Evolutionary conservation across 1,140 invertebrate species (phyloP).

Genomic region (Nomia melanderi): DNA sequence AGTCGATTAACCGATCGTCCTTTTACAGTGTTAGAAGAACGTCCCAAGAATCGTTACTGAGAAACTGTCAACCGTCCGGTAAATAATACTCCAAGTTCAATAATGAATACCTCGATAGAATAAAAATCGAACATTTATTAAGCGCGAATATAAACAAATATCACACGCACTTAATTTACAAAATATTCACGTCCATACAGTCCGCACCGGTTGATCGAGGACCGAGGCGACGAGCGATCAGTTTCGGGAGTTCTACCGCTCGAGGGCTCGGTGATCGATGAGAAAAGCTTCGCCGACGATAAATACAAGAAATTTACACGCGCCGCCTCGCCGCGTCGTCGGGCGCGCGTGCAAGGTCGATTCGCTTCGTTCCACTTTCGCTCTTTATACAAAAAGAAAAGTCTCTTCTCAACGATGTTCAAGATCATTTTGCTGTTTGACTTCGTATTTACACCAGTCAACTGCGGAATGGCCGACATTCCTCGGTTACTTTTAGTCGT

Average conservation of each 20-base stretch:
- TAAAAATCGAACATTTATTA: conserved; percentile 57
- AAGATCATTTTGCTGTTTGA: background rate
- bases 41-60: too few relatives aligned
- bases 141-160: conserved; percentile 51
- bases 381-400: background rate
- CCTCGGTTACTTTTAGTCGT: background rate
- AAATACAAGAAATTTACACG: conserved; percentile 25
- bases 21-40: too few relatives aligned
- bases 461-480: background rate
- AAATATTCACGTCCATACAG: conserved; percentile 39
- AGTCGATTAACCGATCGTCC: too few relatives aligned
- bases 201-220: background rate
- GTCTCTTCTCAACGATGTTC: background rate
- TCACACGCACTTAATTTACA: conserved; percentile 61
- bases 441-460: conserved; percentile 16
- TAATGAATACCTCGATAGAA: too few relatives aligned
- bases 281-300: background rate
- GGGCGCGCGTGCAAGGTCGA: too few relatives aligned
- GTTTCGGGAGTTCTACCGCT: background rate
- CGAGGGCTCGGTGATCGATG: background rate
- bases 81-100: too few relatives aligned
- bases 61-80: too few relatives aligned
- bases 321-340: conserved; percentile 25
- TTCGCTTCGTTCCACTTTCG: background rate
- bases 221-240: background rate